These are phyloP conservation scores for Drosophila kikkawai DNA, from an alignment of 1,140 invertebrate species.

Conservation along the genomic window DNA sequence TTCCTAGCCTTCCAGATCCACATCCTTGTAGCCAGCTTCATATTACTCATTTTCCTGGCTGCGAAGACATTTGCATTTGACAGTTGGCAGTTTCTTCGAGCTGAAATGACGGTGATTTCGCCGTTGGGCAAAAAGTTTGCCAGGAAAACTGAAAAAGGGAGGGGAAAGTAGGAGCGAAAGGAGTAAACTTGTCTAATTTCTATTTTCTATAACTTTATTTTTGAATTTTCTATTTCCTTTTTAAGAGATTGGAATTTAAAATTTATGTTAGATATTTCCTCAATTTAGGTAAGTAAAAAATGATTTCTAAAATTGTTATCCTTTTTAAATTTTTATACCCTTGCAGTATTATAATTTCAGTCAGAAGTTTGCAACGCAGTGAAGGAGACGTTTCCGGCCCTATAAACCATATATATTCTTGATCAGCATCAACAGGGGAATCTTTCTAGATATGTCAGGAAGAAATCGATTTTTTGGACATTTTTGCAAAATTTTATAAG, in stretches of 20 bases:
- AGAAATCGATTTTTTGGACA: no score
- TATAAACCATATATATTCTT: no score
- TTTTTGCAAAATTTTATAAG: no score
- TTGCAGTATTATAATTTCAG: no score
- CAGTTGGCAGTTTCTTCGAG: conserved; percentile 19
- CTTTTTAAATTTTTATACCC: no score
- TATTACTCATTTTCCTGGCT: conserved; percentile 46
- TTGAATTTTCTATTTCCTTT: background rate
- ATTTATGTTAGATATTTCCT: no score
- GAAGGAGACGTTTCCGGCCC: no score
- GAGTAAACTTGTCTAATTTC: background rate
- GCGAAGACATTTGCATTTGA: conserved; percentile 46
- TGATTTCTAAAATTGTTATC: no score
- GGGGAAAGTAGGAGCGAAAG: background rate
- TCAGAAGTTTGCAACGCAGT: no score
- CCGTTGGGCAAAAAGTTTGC: conserved; percentile 4
- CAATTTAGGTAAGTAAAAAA: no score
- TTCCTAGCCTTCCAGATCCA: conserved; percentile 20
- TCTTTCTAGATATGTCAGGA: no score
- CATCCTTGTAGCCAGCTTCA: conserved; percentile 12
- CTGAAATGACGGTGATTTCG: conserved; percentile 3
- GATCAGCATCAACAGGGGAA: no score
- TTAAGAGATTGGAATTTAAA: background rate
- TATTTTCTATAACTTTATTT: background rate
- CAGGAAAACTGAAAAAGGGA: background rate